Evolutionary conservation across 1,140 invertebrate species (phyloP).

Genomic region (Vanessa atalanta): DNA sequence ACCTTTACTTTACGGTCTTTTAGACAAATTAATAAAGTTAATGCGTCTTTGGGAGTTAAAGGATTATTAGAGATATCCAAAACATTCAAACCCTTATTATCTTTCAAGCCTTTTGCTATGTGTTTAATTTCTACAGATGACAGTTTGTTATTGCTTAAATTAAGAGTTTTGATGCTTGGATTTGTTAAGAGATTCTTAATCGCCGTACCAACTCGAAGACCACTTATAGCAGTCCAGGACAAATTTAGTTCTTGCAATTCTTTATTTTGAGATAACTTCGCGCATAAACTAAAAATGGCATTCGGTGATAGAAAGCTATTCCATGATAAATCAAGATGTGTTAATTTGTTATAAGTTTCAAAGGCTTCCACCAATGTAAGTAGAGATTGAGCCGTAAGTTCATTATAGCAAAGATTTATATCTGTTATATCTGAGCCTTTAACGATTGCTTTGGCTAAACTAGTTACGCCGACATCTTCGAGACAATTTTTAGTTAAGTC

Average conservation of each 20-base stretch:
- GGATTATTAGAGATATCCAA: constrained; percentile 76
- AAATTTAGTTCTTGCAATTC: constrained; percentile 57
- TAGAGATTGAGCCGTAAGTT: constrained; percentile 59
- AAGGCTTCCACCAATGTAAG: constrained; percentile 62
- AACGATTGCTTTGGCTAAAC: constrained; percentile 57
- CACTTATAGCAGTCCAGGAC: constrained; percentile 58
- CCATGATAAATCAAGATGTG: constrained; percentile 76
- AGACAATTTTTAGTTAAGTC: constrained; percentile 72
- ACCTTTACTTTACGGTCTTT: constrained; percentile 50
- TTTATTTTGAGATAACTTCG: constrained; percentile 47
- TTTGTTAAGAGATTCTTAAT: constrained; percentile 49
- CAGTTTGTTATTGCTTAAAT: constrained; percentile 62
- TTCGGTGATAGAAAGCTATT: constrained; percentile 64
- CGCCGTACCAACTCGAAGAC: constrained; percentile 45
- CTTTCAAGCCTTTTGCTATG: constrained; percentile 37
- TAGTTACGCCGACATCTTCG: constrained; percentile 63
- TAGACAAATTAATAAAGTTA: constrained; percentile 49
- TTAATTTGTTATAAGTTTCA: constrained; percentile 67
- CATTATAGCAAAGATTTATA: constrained; percentile 73
- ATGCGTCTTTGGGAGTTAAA: constrained; percentile 64
- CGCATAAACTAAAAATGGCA: constrained; percentile 43
- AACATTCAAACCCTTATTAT: constrained; percentile 59
- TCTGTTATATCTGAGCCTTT: constrained; percentile 58
- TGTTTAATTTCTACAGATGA: constrained; percentile 47
- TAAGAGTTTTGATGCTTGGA: constrained; percentile 47